phyloP scores from a whole-genome alignment of 2,113 vertebrate genomes.

The Otocyon megalotis region DNA sequence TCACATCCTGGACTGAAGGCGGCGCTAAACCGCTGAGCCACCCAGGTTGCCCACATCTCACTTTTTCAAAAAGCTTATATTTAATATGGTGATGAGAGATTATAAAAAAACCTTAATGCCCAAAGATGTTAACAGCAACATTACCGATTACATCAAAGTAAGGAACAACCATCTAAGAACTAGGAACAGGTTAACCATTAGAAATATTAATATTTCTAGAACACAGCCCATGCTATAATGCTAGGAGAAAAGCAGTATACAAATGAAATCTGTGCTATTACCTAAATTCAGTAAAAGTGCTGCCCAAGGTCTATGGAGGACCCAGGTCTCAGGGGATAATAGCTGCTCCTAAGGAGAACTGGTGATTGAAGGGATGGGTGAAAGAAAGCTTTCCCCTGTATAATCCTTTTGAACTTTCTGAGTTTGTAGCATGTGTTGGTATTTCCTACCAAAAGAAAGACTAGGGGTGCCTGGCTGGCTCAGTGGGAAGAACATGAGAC shows the following conservation, averaged over 20 bases:
- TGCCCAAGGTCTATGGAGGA: constrained; percentile 7
- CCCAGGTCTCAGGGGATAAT: not conserved
- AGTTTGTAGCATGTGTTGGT: not conserved
- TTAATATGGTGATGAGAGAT: not conserved
- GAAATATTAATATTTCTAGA: not conserved
- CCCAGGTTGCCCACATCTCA: not conserved
- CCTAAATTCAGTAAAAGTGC: not conserved
- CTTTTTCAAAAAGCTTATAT: not conserved
- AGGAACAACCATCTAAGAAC: not conserved
- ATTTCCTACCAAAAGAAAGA: constrained; percentile 35
- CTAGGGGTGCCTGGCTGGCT: not conserved
- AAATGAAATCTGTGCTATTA: not conserved
- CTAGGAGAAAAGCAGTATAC: not conserved
- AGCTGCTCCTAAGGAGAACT: not conserved
- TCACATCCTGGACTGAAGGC: no score
- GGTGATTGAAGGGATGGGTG: not conserved
- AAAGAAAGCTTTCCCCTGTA: not conserved
- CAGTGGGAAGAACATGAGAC: not conserved
- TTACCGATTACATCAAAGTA: not conserved
- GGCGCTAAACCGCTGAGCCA: no score
- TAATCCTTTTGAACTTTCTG: not conserved
- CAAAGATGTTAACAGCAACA: not conserved
- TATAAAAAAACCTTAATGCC: not conserved
- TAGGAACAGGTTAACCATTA: not conserved
- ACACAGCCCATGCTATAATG: not conserved